A percentile compares a stretch with the other conserved stretches of the same genome.
Evolutionary conservation across 2,888 invertebrate genomes (phyloP).

Genomic region (Mantis religiosa): DNA sequence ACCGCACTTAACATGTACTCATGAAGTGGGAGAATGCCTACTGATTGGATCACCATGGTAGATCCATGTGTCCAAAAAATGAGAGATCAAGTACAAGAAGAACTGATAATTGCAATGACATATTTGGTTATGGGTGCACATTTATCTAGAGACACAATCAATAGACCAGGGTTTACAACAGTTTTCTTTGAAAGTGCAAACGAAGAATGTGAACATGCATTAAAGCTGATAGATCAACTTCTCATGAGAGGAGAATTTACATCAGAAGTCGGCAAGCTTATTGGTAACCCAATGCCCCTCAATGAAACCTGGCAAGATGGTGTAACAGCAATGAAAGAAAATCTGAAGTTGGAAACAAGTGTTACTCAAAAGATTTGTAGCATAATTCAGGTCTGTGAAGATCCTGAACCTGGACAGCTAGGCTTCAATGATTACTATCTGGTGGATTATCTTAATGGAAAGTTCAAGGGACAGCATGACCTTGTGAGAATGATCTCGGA

Average conservation of each 20-base stretch:
- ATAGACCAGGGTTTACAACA: conserved; percentile 84
- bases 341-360: conserved; percentile 69
- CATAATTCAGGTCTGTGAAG: conserved; percentile 69
- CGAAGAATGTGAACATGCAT: conserved; percentile 86
- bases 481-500: conserved; percentile 76
- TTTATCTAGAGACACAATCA: conserved; percentile 71
- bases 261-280: conserved; percentile 54
- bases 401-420: conserved; percentile 34
- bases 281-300: conserved; percentile 44
- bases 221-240: conserved; percentile 81
- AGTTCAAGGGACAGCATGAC: conserved; percentile 77
- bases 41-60: conserved; percentile 65
- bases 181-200: conserved; percentile 78
- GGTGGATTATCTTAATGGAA: conserved; percentile 69
- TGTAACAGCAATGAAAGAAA: conserved; percentile 66
- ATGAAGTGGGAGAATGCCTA: conserved; percentile 53
- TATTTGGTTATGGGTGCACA: conserved; percentile 85
- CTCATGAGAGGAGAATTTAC: conserved; percentile 78
- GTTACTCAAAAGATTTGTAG: conserved; percentile 73
- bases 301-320: conserved; percentile 54
- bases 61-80: conserved; percentile 58
- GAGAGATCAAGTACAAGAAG: conserved; percentile 69
- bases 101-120: conserved; percentile 73
- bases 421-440: conserved; percentile 75
- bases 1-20: conserved; percentile 33